These are phyloP conservation scores for Sitta europaea DNA, from an alignment of 2,113 vertebrate genomes.

Conservation along the genomic window DNA sequence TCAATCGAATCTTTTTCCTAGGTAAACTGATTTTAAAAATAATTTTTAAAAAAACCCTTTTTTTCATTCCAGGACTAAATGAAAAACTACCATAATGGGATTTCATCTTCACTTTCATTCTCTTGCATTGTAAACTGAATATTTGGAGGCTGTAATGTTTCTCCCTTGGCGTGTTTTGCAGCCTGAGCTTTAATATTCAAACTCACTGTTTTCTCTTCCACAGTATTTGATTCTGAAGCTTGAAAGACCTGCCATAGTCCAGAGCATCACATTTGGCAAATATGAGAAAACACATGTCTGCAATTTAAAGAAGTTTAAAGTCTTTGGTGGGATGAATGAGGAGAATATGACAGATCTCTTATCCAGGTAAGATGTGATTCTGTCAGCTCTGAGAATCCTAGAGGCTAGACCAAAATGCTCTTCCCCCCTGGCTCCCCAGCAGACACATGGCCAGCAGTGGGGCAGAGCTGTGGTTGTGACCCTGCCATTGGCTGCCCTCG, in stretches of 20 bases:
- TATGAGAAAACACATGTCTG: slow-evolving; percentile 99
- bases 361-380: slow-evolving; percentile 83
- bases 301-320: slow-evolving; percentile 99
- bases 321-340: slow-evolving; percentile 99
- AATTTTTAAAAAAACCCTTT: background rate
- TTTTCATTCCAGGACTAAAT: background rate
- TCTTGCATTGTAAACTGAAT: background rate
- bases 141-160: background rate
- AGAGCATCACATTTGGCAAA: slow-evolving; percentile 98
- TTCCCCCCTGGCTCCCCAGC: background rate
- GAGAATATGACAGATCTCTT: slow-evolving; percentile 99
- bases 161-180: background rate
- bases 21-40: background rate
- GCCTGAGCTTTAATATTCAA: background rate
- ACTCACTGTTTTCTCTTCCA: background rate
- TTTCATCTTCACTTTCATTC: background rate
- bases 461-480: background rate
- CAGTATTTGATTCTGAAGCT: slow-evolving; percentile 97
- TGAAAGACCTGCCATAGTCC: slow-evolving; percentile 94
- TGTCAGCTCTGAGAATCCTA: background rate
- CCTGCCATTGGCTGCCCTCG: background rate
- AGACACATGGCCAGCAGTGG: background rate
- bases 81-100: background rate
- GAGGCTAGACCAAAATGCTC: slow-evolving; percentile 3
- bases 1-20: background rate